Evolutionary conservation across 2,113 vertebrate genomes (phyloP).

Genomic region (Felis chaus): DNA sequence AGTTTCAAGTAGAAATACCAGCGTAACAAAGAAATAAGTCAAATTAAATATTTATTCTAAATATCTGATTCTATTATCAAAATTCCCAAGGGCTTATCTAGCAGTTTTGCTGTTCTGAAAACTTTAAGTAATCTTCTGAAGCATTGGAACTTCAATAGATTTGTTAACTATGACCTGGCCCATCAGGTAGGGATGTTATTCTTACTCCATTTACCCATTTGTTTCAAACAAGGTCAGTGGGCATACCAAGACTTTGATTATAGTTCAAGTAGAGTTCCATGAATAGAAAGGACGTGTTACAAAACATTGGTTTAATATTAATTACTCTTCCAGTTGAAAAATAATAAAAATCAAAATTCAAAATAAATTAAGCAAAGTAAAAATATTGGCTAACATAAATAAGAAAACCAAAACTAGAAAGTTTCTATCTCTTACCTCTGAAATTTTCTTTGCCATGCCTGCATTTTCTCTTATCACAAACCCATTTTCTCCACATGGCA

Average conservation of each 20-base stretch:
- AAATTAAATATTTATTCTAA: neutral
- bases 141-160: neutral
- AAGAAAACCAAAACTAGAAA: neutral
- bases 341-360: neutral
- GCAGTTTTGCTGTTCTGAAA: neutral
- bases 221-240: neutral
- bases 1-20: neutral
- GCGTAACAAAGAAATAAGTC: neutral
- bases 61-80: neutral
- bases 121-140: neutral
- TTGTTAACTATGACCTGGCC: neutral
- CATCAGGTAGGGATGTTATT: neutral
- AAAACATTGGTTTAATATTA: neutral
- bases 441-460: neutral
- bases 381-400: neutral
- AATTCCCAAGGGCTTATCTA: neutral
- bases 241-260: neutral
- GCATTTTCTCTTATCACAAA: neutral
- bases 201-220: neutral
- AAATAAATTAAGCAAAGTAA: neutral
- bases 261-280: neutral
- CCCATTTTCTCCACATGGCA: neutral
- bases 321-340: neutral
- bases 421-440: neutral
- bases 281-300: neutral